Evolutionary conservation across 1,140 invertebrate genomes (phyloP).

Genomic region (Charaxes varanes): DNA sequence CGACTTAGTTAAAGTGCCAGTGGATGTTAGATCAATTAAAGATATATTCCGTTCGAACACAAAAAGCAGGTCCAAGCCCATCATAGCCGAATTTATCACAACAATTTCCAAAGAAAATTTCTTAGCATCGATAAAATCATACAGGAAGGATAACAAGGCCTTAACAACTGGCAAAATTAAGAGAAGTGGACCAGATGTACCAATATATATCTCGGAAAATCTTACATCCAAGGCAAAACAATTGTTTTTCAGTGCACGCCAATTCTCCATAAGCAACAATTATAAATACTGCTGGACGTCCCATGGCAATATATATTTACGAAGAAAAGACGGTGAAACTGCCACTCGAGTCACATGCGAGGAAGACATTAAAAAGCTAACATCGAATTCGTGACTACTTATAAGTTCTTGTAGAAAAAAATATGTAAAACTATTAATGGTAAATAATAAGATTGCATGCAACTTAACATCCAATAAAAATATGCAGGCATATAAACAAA

Average conservation of each 20-base stretch:
- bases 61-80: not conserved
- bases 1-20: not conserved
- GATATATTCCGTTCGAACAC: not conserved
- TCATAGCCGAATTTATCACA: not conserved
- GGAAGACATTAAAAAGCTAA: not conserved
- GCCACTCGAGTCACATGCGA: not conserved
- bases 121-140: not conserved
- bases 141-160: not conserved
- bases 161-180: not conserved
- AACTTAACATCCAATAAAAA: no score
- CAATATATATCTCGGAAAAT: not conserved
- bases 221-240: not conserved
- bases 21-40: not conserved
- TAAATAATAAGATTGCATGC: no score
- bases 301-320: slow-evolving; percentile 2
- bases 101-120: slow-evolving; percentile 1
- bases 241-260: not conserved
- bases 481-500: not conserved
- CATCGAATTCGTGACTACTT: not conserved
- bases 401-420: not conserved
- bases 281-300: slow-evolving; percentile 6
- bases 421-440: no score
- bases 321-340: not conserved
- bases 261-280: not conserved
- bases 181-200: not conserved